Percentiles rank a stretch among this genome's conserved stretches.
These are phyloP conservation scores for Morbakka virulenta DNA, from an alignment of 30 jellyfish, hydroid and myxozoan genomes.

Conservation along the genomic window DNA sequence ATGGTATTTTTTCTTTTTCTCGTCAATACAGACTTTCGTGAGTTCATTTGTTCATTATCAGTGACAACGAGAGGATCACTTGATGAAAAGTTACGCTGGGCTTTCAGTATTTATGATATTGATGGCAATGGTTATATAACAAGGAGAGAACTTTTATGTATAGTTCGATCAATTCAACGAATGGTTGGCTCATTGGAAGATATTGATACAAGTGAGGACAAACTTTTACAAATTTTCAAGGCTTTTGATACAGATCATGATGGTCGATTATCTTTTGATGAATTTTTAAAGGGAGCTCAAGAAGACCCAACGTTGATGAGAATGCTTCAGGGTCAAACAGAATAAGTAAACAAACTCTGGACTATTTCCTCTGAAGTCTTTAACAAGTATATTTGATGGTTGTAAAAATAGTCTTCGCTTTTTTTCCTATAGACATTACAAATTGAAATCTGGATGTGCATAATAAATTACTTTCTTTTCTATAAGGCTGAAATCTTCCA, in stretches of 20 bases:
- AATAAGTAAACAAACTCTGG: too few relatives aligned
- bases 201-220: conserved; percentile 52
- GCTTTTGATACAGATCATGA: conserved; percentile 70
- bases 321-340: conserved; percentile 74
- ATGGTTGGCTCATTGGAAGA: conserved; percentile 91
- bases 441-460: too few relatives aligned
- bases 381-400: too few relatives aligned
- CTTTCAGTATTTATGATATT: conserved; percentile 74
- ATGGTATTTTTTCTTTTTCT: too few relatives aligned
- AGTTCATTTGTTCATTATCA: conserved; percentile 82
- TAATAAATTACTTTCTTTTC: too few relatives aligned
- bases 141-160: conserved; percentile 62
- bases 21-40: conserved; percentile 96
- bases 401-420: too few relatives aligned
- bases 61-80: conserved; percentile 86
- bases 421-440: too few relatives aligned
- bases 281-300: conserved; percentile 76
- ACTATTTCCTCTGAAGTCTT: too few relatives aligned
- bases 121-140: conserved; percentile 92
- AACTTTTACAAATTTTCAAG: conserved; percentile 50
- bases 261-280: conserved; percentile 78
- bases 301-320: conserved; percentile 77
- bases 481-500: too few relatives aligned
- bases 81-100: conserved; percentile 87
- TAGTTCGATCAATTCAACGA: conserved; percentile 66